phyloP scores from a whole-genome alignment of 2,888 invertebrate genomes.

The Folsomia manolachei region DNA sequence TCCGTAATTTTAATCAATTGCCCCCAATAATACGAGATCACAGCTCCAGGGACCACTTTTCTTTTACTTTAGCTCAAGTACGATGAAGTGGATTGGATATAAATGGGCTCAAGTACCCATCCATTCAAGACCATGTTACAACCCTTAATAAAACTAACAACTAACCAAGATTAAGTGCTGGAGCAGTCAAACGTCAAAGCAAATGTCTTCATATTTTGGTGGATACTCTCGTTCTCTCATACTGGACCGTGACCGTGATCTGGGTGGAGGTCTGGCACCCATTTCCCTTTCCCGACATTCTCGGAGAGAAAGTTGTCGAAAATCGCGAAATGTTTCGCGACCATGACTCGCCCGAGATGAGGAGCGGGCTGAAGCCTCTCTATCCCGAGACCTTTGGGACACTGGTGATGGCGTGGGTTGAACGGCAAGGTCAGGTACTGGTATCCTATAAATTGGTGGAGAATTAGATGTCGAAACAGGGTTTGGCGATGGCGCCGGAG shows the following conservation, averaged over 20 bases:
- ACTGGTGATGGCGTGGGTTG: not conserved
- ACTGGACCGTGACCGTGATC: constrained; percentile 10
- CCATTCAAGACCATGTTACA: too few species aligned
- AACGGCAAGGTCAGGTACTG: constrained; percentile 23
- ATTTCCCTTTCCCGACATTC: not conserved
- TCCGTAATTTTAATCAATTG: not conserved
- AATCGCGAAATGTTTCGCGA: not conserved
- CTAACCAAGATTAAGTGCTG: not conserved
- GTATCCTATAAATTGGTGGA: constrained; percentile 28
- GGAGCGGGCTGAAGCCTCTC: too few species aligned
- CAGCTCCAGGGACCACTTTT: not conserved
- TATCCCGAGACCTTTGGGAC: too few species aligned
- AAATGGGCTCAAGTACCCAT: too few species aligned
- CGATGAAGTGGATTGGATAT: too few species aligned
- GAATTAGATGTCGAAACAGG: constrained; percentile 28
- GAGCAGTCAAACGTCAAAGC: constrained; percentile 47
- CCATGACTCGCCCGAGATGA: not conserved
- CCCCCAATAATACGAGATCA: not conserved
- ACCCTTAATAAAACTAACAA: too few species aligned
- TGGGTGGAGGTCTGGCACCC: not conserved
- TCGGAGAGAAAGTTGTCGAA: not conserved
- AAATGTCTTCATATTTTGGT: constrained; percentile 44
- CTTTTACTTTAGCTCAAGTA: not conserved
- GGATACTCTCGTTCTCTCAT: constrained; percentile 36
- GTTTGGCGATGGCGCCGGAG: constrained; percentile 36